Conservation (phyloP, 2,113 vertebrate species). For the Artemisiospiza belli region DNA sequence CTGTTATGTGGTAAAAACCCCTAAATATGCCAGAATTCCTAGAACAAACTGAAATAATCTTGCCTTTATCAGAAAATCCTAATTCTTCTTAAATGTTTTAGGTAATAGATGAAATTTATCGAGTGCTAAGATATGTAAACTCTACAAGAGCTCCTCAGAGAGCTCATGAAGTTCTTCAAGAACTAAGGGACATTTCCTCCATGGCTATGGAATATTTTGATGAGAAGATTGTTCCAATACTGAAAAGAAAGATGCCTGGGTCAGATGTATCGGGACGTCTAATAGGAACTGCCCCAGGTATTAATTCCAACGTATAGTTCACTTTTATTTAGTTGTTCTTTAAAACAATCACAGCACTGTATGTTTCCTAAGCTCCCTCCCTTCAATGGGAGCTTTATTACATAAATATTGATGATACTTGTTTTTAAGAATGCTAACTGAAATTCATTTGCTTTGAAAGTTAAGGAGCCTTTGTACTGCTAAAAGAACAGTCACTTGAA, state of each 20-base stretch:
- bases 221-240: slow-evolving; percentile 97
- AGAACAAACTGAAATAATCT: slow-evolving; percentile 32
- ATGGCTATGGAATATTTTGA: slow-evolving; percentile 99
- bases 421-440: slow-evolving; percentile 23
- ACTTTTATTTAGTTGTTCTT: slow-evolving; percentile 12
- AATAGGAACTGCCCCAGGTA: slow-evolving; percentile 95
- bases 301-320: not conserved
- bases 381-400: not conserved
- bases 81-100: slow-evolving; percentile 72
- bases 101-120: slow-evolving; percentile 99
- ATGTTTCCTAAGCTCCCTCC: not conserved
- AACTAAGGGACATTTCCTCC: slow-evolving; percentile 96
- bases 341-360: not conserved
- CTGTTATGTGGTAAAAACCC: not conserved
- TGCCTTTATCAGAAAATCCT: slow-evolving; percentile 46
- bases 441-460: slow-evolving; percentile 38
- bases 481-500: slow-evolving; percentile 40
- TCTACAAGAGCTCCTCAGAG: slow-evolving; percentile 96
- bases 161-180: slow-evolving; percentile 97
- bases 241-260: slow-evolving; percentile 96
- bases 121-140: slow-evolving; percentile 96
- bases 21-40: not conserved
- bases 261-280: slow-evolving; percentile 96
- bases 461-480: slow-evolving; percentile 46
- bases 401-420: slow-evolving; percentile 4